Conservation (phyloP, 1,140 invertebrate species). For the Wiebesia pumilae region DNA sequence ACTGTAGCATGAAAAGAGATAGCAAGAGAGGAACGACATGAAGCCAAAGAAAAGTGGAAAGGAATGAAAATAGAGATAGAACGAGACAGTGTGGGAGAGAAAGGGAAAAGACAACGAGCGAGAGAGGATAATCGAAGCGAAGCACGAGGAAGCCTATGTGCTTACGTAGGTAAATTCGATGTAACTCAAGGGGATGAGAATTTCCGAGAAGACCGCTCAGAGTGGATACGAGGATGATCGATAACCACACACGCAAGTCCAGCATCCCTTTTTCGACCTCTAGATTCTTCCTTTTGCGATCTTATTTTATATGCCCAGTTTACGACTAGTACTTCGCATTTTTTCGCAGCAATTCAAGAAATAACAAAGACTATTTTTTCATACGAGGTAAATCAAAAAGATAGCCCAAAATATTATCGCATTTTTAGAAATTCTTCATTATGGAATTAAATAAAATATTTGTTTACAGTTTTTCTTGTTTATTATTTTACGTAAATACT, state of each 20-base stretch:
- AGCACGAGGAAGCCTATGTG: slow-evolving; percentile 49
- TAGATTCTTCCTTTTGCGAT: slow-evolving; percentile 12
- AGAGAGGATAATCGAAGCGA: slow-evolving; percentile 58
- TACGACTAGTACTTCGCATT: background rate
- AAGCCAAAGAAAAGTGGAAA: background rate
- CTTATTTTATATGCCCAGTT: background rate
- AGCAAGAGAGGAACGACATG: background rate
- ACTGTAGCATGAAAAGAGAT: background rate
- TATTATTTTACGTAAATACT: too few species aligned
- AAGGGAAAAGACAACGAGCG: slow-evolving; percentile 7
- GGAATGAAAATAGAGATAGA: slow-evolving; percentile 53
- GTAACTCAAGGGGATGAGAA: slow-evolving; percentile 67
- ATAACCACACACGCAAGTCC: slow-evolving; percentile 61
- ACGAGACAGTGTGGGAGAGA: slow-evolving; percentile 40
- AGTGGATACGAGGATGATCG: slow-evolving; percentile 60
- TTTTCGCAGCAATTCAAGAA: background rate
- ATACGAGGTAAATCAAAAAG: too few species aligned
- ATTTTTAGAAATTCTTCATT: too few species aligned
- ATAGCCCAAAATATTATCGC: too few species aligned
- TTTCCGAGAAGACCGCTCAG: slow-evolving; percentile 61
- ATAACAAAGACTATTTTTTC: background rate
- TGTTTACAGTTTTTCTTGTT: too few species aligned
- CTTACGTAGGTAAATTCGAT: slow-evolving; percentile 71
- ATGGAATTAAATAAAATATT: too few species aligned
- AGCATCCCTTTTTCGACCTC: slow-evolving; percentile 52